Conservation (phyloP, 2,113 vertebrate species). For the Talpa occidentalis region DNA sequence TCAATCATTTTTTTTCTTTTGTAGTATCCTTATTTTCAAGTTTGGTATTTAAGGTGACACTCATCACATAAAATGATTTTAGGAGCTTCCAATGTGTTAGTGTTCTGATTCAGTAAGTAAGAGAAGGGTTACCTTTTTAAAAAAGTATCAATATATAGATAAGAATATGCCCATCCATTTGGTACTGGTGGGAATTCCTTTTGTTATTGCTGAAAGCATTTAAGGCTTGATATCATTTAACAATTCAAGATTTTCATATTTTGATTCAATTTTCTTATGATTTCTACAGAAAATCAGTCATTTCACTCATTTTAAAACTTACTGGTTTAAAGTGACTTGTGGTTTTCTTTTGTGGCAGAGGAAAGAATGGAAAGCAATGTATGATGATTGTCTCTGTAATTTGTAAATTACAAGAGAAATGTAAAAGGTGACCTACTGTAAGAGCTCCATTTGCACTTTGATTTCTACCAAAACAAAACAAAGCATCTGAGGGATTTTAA, state of each 20-base stretch:
- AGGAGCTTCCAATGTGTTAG: background rate
- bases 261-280: background rate
- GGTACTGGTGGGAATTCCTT: background rate
- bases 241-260: background rate
- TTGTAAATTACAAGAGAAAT: background rate
- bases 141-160: background rate
- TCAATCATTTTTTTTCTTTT: background rate
- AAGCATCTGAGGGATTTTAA: background rate
- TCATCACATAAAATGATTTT: background rate
- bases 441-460: background rate
- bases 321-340: no score
- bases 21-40: background rate
- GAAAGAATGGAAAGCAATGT: no score
- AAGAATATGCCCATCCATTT: background rate
- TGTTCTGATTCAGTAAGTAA: background rate
- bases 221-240: background rate
- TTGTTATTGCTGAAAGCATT: constrained; percentile 20
- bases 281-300: background rate
- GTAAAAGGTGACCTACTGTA: background rate
- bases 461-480: no score
- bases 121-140: no score
- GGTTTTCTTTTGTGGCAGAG: background rate
- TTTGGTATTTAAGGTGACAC: background rate
- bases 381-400: no score
- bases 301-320: background rate